Conservation (phyloP, 2,113 vertebrate species). For the Ceyx margarethae region DNA sequence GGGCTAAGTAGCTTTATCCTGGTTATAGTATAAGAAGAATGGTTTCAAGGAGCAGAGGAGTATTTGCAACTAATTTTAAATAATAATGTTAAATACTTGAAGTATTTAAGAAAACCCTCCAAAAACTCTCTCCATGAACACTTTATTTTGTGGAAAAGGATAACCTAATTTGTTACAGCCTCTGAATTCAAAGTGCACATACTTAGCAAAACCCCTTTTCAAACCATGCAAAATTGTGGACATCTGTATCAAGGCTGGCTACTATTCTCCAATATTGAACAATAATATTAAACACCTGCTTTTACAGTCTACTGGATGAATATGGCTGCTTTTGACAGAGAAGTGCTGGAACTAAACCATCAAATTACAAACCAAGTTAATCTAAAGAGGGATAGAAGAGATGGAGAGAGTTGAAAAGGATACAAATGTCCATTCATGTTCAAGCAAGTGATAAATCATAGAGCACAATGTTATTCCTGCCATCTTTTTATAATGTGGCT, state of each 20-base stretch:
- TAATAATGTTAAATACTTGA: not conserved
- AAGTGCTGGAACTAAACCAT: constrained; percentile 5
- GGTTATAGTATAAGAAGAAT: not conserved
- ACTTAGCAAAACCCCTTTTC: not conserved
- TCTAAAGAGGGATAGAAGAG: not conserved
- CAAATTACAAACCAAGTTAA: constrained; percentile 21
- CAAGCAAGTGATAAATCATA: constrained; percentile 29
- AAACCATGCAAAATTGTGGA: not conserved
- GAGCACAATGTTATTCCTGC: not conserved
- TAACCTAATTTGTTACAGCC: not conserved
- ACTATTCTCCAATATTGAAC: not conserved
- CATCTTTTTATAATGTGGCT: constrained; percentile 15
- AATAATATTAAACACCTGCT: constrained; percentile 24
- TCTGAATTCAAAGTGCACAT: not conserved
- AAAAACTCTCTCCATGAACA: not conserved
- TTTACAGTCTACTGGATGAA: constrained; percentile 6
- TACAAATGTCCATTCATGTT: not conserved
- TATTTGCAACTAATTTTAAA: not conserved
- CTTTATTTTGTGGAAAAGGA: not conserved
- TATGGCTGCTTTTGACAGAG: constrained; percentile 8
- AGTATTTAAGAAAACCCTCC: not conserved
- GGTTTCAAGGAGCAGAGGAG: not conserved
- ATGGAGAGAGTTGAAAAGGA: constrained; percentile 8
- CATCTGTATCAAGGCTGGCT: not conserved
- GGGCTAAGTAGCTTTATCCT: not conserved